Conservation (phyloP, 2,888 invertebrate species). For the Subacronicta megacephala region DNA sequence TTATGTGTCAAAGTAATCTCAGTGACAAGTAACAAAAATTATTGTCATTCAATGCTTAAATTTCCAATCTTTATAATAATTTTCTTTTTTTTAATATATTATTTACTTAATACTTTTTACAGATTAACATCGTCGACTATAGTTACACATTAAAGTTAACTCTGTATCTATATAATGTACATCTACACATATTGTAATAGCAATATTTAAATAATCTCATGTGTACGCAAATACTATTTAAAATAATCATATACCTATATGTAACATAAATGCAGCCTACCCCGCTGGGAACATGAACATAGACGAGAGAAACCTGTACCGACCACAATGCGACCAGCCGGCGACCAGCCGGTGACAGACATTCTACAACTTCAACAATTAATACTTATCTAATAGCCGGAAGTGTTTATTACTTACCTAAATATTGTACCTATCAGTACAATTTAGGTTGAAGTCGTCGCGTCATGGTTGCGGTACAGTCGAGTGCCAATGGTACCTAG, state of each 20-base stretch:
- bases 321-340: not conserved
- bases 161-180: constrained; percentile 77
- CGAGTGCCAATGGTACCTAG: constrained; percentile 5
- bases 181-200: constrained; percentile 55
- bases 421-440: not conserved
- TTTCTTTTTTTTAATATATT: constrained; percentile 69
- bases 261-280: constrained; percentile 41
- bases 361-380: too few relatives aligned
- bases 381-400: too few relatives aligned
- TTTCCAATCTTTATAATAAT: constrained; percentile 79
- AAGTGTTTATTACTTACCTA: not conserved
- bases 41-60: constrained; percentile 89
- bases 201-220: constrained; percentile 72
- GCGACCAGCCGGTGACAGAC: not conserved
- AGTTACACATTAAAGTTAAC: constrained; percentile 64
- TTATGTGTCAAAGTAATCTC: constrained; percentile 66
- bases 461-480: constrained; percentile 4
- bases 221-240: constrained; percentile 61
- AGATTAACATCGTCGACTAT: constrained; percentile 74
- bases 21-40: constrained; percentile 85
- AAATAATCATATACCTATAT: constrained; percentile 45
- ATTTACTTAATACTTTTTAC: constrained; percentile 83
- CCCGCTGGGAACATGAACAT: constrained; percentile 12
- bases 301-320: not conserved
- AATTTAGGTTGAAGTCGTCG: not conserved